Conservation (phyloP, 1,140 invertebrate genomes). For the Gonioctena quinquepunctata region DNA sequence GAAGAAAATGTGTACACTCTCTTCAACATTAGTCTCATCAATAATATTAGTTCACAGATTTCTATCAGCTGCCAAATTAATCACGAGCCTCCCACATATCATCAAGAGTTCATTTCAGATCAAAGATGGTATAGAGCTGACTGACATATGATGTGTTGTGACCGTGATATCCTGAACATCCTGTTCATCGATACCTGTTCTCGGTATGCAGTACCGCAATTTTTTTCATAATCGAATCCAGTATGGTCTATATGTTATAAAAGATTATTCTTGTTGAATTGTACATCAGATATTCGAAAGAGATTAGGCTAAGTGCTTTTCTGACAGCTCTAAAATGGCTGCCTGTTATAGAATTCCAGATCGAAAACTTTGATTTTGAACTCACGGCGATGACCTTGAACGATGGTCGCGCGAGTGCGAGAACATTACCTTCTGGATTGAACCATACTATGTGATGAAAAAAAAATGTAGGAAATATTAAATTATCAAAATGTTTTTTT, state of each 20-base stretch:
- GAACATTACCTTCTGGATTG: neutral
- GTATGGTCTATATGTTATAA: neutral
- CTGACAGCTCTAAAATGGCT: constrained; percentile 1
- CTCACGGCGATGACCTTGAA: neutral
- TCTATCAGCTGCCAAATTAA: too few relatives aligned
- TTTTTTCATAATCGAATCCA: constrained; percentile 2
- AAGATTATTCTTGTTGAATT: constrained; percentile 9
- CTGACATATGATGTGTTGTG: too few relatives aligned
- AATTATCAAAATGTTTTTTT: too few relatives aligned
- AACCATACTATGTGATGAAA: neutral
- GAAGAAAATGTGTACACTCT: too few relatives aligned
- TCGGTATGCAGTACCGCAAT: constrained; percentile 2
- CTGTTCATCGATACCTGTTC: neutral
- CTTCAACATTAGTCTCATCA: too few relatives aligned
- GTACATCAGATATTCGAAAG: constrained; percentile 7
- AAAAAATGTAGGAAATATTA: neutral
- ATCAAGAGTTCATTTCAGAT: too few relatives aligned
- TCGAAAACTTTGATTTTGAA: constrained; percentile 1
- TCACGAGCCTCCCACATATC: too few relatives aligned
- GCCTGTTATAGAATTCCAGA: constrained; percentile 5
- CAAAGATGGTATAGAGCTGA: too few relatives aligned
- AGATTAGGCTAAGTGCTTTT: constrained; percentile 9
- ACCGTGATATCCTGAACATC: too few relatives aligned
- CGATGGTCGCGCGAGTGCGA: neutral
- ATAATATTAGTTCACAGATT: too few relatives aligned